Conservation (phyloP, 2,888 invertebrate genomes). For the Rotaria magnacalcarata region DNA sequence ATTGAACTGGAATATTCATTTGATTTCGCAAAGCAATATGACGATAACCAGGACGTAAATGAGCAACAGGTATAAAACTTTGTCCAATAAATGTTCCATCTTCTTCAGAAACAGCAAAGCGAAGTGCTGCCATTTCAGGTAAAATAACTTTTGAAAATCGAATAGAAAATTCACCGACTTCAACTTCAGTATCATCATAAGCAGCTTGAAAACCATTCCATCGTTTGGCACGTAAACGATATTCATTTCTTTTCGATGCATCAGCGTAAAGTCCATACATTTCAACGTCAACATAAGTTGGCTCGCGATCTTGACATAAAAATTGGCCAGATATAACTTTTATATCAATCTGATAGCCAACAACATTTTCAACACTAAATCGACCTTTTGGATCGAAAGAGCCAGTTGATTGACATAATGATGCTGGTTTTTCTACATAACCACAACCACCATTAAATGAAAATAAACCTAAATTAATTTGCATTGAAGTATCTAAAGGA, state of each 20-base stretch:
- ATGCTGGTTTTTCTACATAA: constrained; percentile 84
- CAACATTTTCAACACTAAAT: constrained; percentile 92
- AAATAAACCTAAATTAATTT: constrained; percentile 81
- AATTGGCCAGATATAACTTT: constrained; percentile 61
- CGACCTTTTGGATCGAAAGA: constrained; percentile 94
- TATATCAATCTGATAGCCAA: constrained; percentile 84
- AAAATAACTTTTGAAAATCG: constrained; percentile 73
- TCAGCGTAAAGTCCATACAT: constrained; percentile 96
- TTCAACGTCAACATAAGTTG: constrained; percentile 77
- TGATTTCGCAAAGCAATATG: constrained; percentile 86
- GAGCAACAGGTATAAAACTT: constrained; percentile 90
- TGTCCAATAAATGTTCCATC: constrained; percentile 91
- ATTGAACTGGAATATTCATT: constrained; percentile 77
- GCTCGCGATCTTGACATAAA: not conserved
- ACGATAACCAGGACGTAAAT: constrained; percentile 82
- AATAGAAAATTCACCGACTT: not conserved
- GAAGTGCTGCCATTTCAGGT: constrained; percentile 91
- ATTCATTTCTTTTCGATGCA: constrained; percentile 79
- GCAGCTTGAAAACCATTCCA: constrained; percentile 90
- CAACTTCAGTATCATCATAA: constrained; percentile 86
- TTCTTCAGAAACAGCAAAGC: constrained; percentile 97
- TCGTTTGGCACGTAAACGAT: constrained; percentile 78
- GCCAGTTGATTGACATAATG: constrained; percentile 85
- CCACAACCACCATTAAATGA: constrained; percentile 88
- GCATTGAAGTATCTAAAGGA: constrained; percentile 79